Base-by-base conservation (phyloP, 2,797 vertebrate genomes). In the Catostomus latipinnis region DNA sequence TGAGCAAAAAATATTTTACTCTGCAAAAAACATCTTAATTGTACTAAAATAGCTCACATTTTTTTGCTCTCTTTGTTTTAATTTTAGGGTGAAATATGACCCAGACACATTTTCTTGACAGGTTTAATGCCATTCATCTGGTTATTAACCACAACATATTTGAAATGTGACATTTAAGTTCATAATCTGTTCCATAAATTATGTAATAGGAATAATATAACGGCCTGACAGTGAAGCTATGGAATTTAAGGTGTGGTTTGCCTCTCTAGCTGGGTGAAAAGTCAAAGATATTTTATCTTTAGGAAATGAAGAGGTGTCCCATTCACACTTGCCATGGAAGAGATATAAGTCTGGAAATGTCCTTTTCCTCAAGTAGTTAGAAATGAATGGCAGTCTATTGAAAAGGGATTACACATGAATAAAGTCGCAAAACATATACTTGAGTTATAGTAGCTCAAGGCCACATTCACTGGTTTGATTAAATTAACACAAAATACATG, bases 171-270 rank as follows among this genome's bases (percentile, higher is more conserved):
- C 45, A 18, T 69, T 78, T 1, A 18, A 18, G 45, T 71, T n/a
- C 13, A 54, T 48, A 78, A 70, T n/a, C 49, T 62, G 49, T 52
- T 61, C 67, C 56, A 62, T 48, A 14, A 70, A 45, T 54, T 53
- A 62, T 71, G 67, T 54, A 22, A 63, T 53, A 34, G 46, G 67
- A 78, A 63, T 71, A 71, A 71, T 53, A 49, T 10, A 49, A n/a
- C 34, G 71, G 81, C 87, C 83, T 83, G 74, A 85, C 76, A 80
- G 85, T 79, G 87, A 86, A 54, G 84, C 85, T 85, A 76, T 88
- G 86, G 86, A 91, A 88, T 85, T 78, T 84, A 73, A 76, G 14
- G 10, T 79, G 66, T 60, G 68, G 76, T 72, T 50, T 84, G 78
- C 84, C 65, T 73, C 62, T 62, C 34, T 78, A 49, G 16, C 18